Percentiles rank a stretch among this genome's conserved stretches.
Conservation (phyloP, 2,797 vertebrate species). For the Ciconia nigra region DNA sequence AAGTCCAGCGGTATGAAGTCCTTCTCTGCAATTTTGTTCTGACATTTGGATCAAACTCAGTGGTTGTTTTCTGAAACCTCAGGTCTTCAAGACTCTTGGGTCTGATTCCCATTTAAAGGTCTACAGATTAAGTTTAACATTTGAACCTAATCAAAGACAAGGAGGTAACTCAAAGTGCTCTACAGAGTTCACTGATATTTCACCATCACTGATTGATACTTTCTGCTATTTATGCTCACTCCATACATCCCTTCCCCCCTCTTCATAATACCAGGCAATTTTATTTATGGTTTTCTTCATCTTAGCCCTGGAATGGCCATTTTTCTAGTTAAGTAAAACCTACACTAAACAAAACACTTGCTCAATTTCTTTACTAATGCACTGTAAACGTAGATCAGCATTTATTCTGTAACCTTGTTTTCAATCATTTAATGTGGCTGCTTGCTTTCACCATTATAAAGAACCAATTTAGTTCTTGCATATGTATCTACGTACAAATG, state of each 20-base stretch:
- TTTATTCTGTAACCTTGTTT: background rate
- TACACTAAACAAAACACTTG: background rate
- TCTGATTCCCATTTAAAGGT: slow-evolving; percentile 56
- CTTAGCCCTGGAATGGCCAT: background rate
- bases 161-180: slow-evolving; percentile 62
- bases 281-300: slow-evolving; percentile 36
- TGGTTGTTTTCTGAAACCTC: slow-evolving; percentile 40
- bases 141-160: slow-evolving; percentile 64
- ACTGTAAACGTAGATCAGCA: background rate
- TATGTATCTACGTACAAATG: background rate
- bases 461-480: background rate
- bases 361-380: background rate
- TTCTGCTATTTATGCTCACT: slow-evolving; percentile 47
- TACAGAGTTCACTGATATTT: slow-evolving; percentile 68
- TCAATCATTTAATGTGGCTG: background rate
- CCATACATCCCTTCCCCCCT: background rate
- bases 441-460: background rate
- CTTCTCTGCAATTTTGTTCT: slow-evolving; percentile 46
- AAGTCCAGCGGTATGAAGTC: background rate
- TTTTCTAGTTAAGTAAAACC: background rate
- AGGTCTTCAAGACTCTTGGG: slow-evolving; percentile 14
- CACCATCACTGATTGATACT: slow-evolving; percentile 56
- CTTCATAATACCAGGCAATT: slow-evolving; percentile 15
- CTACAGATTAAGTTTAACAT: slow-evolving; percentile 71
- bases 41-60: slow-evolving; percentile 64